phyloP scores from a whole-genome alignment of 64 coral and sea anemone genomes.

The Pocillopora verrucosa region DNA sequence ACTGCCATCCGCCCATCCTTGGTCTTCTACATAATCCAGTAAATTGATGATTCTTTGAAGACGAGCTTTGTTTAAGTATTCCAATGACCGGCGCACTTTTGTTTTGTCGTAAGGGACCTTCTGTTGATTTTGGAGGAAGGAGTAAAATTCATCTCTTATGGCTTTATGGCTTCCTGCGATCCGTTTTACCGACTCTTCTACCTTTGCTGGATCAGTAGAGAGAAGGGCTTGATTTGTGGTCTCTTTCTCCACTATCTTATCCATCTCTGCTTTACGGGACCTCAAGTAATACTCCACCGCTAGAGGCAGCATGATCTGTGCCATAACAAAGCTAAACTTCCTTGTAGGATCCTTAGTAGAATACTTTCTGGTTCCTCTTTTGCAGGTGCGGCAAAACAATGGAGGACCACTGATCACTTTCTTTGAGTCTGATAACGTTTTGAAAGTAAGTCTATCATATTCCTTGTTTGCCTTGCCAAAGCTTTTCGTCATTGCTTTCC shows the following conservation, averaged over 20 bases:
- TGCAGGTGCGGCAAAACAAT: background rate
- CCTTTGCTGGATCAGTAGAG: background rate
- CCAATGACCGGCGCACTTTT: background rate
- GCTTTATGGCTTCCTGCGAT: background rate
- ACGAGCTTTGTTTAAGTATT: background rate
- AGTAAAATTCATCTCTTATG: background rate
- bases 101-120: background rate
- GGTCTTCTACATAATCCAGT: slow-evolving; percentile 40
- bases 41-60: slow-evolving; percentile 34
- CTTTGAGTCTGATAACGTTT: background rate
- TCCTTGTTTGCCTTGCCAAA: background rate
- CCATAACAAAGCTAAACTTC: slow-evolving; percentile 13
- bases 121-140: background rate
- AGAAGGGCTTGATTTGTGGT: background rate
- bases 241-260: background rate
- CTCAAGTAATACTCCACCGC: slow-evolving; percentile 6
- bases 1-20: slow-evolving; percentile 66
- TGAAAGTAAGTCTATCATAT: background rate
- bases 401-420: slow-evolving; percentile 6
- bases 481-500: background rate
- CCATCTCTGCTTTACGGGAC: background rate
- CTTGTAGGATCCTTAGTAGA: background rate
- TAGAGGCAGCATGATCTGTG: slow-evolving; percentile 4
- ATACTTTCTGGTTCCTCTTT: background rate
- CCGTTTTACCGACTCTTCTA: background rate